Evolutionary conservation across 1,140 invertebrate species (phyloP), one percentile per base, ranked within the genome.

Genomic region (Doryteuthis pealeii): DNA sequence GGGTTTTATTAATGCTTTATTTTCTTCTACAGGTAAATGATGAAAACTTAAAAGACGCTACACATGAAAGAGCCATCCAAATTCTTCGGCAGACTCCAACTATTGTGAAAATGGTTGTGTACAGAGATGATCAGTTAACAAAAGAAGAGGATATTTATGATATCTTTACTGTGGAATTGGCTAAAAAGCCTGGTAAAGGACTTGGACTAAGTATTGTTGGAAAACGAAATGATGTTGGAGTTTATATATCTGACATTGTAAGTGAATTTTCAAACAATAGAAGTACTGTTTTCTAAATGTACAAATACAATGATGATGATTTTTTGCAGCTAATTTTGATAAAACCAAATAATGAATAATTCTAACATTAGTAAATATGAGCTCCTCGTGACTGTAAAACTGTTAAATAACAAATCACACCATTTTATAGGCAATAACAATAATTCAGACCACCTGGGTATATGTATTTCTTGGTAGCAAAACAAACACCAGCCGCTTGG

Each of bases 221-320:
- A n/a, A 92, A 93, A 68, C 93, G 94, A 79, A 92, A 92, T 82
- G 94, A 94, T 67, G 91, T 92, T 33, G 96, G 96, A 45, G 95
- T 97, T 73, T 99, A 96, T 86, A 93, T 99, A 75, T 95, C 94
- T 31, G 97, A 99, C 86, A 91, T 99, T 83, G 97, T 99, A 87
- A 92, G 92, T 89, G 40, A 6, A n/a, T 32, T 45, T 40, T 62
- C 28, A 40, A 40, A 40, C 35, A 3, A 40, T 40, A 5, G 10
- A 3, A 40, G 8, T 70, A 15, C n/a, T 40, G 4, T 32, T 70
- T 2, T 40, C 10, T 40, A 10, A 40, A 40, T 3, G 35, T 40
- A 40, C 3, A 40, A n/a, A n/a, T n/a, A n/a, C n/a, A n/a, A n/a
- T n/a, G n/a, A n/a, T n/a, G n/a, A n/a, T n/a, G n/a, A 40, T 40